Evolutionary conservation across 2,113 vertebrate species (phyloP), one percentile per base, ranked within the genome.

Genomic region (Myxocyprinus asiaticus): DNA sequence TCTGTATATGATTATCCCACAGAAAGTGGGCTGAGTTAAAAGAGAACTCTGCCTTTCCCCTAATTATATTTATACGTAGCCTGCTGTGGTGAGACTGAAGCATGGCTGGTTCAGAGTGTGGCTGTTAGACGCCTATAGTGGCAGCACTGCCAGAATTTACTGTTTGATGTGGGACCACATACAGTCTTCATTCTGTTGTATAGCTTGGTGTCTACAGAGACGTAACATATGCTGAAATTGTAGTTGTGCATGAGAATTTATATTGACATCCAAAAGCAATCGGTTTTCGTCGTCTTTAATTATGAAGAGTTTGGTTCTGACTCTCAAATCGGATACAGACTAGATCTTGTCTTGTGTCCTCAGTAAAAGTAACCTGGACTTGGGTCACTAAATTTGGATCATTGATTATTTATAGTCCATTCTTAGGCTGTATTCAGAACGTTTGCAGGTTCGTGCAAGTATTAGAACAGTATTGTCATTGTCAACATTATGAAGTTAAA

Each of bases 1-100:
- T 89, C 87, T 90, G 90, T 85, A 87, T 87, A 78, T 66, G 69
- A 85, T 91, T 89, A 87, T 81, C 78, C 69, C 43, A 55, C 22
- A 33, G 22, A 33, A 48, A 71, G 77, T 83, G 82, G 73, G 80
- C 77, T 12, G 55, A 15, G 81, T 80, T 79, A 76, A 62, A 81
- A 70, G 73, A 15, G 50, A 80, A 87, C 86, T 70, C 22, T 88
- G 76, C 81, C 55, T 61, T 86, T 88, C 82, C 86, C 83, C 67
- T 82, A 74, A 88, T 90, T 88, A 87, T 86, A 84, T 88, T 89
- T 78, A 85, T 84, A 79, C 50, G 74, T 44, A 61, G 51, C 11
- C 15, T 64, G 73, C 85, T 83, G 78, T 80, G 64, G 61, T 33
- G 48, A 71, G 73, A 82, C 86, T 67, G 76, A 85, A 85, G 9